Evolutionary conservation across 2,888 invertebrate species (phyloP), one percentile per base, ranked within the genome.

Genomic region (Cephus runcator): DNA sequence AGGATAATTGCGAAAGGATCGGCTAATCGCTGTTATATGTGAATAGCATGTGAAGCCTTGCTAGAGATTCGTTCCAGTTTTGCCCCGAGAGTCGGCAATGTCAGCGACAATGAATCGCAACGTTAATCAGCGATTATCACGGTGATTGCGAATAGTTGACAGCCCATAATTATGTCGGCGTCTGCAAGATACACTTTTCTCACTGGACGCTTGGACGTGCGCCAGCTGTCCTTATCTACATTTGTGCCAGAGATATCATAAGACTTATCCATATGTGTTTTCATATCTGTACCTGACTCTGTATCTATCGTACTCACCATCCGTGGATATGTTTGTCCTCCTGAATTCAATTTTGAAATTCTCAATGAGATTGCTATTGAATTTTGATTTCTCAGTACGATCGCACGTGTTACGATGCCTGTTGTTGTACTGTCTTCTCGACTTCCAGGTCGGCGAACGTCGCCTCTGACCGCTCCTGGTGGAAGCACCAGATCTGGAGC

Each of bases 291-390:
- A 56, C 2, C 6, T 9, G 6, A 23, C 34, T 34, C 15, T 56
- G 1, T 9, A 23, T 56, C 23, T 56, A 9, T 2, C 56, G 9
- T 71, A 75, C 69, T 84, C 82, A 90, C 90, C 90, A 77, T 90
- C 90, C 34, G 80, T 76, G 4, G 90, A 90, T 69, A 88, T 87
- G 73, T 91, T 91, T 11, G 86, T 88, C 77, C 92, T 86, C 56
- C 89, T 89, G 85, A 94, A 96, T 91, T 98, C 98, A 36, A 95
- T 95, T 84, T 95, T 95, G 90, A 98, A 98, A 79, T 96, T 96
- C 85, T 96, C 95, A 84, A 98, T 95, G 73, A 98, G 93, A 89
- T 98, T 97, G 31, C 93, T 94, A 90, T 97, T 98, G 92, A 98
- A 98, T 77, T 94, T 93, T 12, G 94, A 93, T 81, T 96, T 95